Evolutionary conservation across 1,140 invertebrate genomes (phyloP).

Genomic region (Drosophila ironensis): DNA sequence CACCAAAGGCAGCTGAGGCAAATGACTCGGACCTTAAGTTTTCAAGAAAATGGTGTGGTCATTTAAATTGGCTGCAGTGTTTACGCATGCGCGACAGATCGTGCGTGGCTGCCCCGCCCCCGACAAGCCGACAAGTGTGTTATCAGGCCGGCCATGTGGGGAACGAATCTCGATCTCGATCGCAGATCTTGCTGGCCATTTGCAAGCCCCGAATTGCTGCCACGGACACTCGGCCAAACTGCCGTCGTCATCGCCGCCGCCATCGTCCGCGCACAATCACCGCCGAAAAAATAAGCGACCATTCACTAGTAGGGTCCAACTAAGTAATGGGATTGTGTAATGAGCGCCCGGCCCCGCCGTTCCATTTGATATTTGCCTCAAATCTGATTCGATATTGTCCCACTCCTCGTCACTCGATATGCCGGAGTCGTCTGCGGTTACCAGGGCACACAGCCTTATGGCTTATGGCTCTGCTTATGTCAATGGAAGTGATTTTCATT

Average conservation of each 20-base stretch:
- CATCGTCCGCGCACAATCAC: slow-evolving; percentile 23
- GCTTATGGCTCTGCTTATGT: neutral
- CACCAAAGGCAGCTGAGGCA: slow-evolving; percentile 56
- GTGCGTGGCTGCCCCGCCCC: slow-evolving; percentile 26
- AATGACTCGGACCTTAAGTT: slow-evolving; percentile 71
- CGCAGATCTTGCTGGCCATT: neutral
- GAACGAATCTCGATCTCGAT: slow-evolving; percentile 26
- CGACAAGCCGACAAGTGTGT: slow-evolving; percentile 11
- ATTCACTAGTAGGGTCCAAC: slow-evolving; percentile 66
- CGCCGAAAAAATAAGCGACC: slow-evolving; percentile 39
- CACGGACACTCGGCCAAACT: slow-evolving; percentile 46
- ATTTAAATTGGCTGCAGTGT: slow-evolving; percentile 65
- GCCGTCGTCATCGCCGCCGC: slow-evolving; percentile 48
- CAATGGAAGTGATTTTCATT: slow-evolving; percentile 21
- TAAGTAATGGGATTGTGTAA: slow-evolving; percentile 65
- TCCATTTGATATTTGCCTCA: slow-evolving; percentile 67
- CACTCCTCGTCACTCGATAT: slow-evolving; percentile 71
- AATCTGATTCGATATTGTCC: slow-evolving; percentile 74
- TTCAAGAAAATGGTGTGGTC: slow-evolving; percentile 68
- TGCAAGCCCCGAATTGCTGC: slow-evolving; percentile 18
- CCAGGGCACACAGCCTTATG: slow-evolving; percentile 14
- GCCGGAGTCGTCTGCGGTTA: slow-evolving; percentile 69
- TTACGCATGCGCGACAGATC: slow-evolving; percentile 62
- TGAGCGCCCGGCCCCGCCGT: slow-evolving; percentile 25
- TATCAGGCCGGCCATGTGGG: slow-evolving; percentile 31